A percentile compares a stretch with the other conserved stretches of the same genome.
Conservation (phyloP, 2,888 invertebrate species). For the Chirona hameri region DNA sequence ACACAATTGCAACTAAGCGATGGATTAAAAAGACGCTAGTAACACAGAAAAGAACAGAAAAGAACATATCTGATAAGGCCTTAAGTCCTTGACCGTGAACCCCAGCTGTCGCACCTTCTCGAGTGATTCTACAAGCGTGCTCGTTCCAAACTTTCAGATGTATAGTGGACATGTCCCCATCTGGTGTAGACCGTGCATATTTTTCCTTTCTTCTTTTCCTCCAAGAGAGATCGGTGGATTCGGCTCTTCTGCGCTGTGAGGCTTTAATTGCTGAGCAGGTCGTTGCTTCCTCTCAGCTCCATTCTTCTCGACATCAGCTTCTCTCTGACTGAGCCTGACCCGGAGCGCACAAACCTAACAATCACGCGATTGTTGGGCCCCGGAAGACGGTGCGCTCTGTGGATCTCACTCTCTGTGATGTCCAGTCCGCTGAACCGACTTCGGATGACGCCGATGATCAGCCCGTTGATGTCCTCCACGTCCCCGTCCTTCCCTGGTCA, state of each 20-base stretch:
- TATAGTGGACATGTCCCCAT: neutral
- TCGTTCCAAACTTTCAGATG: neutral
- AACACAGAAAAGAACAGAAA: too few species aligned
- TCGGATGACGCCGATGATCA: neutral
- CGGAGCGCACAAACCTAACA: neutral
- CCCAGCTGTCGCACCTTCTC: neutral
- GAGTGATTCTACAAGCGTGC: neutral
- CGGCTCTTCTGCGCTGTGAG: neutral
- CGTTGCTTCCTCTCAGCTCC: neutral
- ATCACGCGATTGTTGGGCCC: neutral
- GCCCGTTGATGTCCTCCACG: neutral
- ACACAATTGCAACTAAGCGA: too few species aligned
- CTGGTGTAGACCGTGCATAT: neutral
- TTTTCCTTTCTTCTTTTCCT: neutral
- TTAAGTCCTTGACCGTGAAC: neutral
- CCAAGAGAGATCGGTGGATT: neutral
- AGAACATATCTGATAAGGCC: too few species aligned
- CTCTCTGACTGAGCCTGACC: neutral
- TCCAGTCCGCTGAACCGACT: neutral
- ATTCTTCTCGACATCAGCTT: neutral
- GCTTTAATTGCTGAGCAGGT: neutral
- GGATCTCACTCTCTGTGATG: neutral
- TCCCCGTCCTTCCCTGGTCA: neutral
- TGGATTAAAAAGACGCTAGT: too few species aligned
- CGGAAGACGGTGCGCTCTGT: neutral